phyloP scores from a whole-genome alignment of 2,797 vertebrate genomes.

The Gallinago stenura region DNA sequence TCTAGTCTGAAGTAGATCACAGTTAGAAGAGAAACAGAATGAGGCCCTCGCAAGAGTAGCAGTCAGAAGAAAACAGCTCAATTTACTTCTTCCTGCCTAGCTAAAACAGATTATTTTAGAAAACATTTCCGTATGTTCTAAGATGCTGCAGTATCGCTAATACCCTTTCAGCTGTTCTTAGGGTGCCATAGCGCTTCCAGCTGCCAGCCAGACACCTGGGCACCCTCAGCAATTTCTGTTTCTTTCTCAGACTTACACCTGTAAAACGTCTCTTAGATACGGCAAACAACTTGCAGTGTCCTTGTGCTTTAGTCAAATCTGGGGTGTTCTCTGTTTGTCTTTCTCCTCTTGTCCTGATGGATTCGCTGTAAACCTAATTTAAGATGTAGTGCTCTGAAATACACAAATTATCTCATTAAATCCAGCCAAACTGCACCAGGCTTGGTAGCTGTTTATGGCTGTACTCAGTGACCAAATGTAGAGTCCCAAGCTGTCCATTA shows the following conservation, averaged over 20 bases:
- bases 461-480: not conserved
- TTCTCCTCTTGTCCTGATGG: not conserved
- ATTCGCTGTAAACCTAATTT: not conserved
- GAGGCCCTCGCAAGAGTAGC: not conserved
- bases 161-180: not conserved
- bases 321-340: not conserved
- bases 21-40: not conserved
- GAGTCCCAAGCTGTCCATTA: not conserved
- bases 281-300: not conserved
- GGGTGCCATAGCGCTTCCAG: not conserved
- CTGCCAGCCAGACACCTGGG: not conserved
- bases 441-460: not conserved
- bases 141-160: not conserved
- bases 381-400: not conserved
- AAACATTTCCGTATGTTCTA: not conserved
- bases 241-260: not conserved
- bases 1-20: not conserved
- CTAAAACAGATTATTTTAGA: not conserved
- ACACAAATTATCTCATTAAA: not conserved
- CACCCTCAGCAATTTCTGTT: not conserved
- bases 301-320: not conserved
- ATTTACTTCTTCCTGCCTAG: not conserved
- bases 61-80: not conserved
- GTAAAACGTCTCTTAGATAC: accelerated
- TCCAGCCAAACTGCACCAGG: not conserved